Evolutionary conservation across 2,113 vertebrate species (phyloP).

Genomic region (Parotia lawesii): DNA sequence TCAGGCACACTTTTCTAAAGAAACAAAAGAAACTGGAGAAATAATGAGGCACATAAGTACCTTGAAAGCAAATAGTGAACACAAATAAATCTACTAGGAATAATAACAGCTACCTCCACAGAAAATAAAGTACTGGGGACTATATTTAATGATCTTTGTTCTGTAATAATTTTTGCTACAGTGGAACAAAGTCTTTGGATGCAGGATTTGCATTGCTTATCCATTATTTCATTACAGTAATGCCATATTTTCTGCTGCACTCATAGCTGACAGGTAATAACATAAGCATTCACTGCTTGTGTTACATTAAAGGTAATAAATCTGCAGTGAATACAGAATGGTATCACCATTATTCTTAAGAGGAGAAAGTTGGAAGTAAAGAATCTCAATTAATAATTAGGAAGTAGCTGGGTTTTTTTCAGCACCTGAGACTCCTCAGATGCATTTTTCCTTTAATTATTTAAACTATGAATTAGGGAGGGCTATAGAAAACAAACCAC

Average conservation of each 20-base stretch:
- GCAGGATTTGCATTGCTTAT: background rate
- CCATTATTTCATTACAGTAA: slow-evolving; percentile 17
- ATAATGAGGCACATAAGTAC: background rate
- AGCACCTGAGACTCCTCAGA: background rate
- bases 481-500: background rate
- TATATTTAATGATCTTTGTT: slow-evolving; percentile 15
- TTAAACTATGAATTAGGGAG: background rate
- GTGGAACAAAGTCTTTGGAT: background rate
- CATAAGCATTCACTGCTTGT: background rate
- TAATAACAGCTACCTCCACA: slow-evolving; percentile 6
- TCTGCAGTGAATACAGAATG: background rate
- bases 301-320: background rate
- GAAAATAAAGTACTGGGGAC: background rate
- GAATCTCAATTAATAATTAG: slow-evolving; percentile 1
- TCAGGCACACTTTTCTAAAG: background rate
- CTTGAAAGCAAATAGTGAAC: slow-evolving; percentile 21
- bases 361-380: background rate
- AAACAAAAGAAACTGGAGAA: slow-evolving; percentile 9
- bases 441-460: background rate
- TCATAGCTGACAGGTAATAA: background rate
- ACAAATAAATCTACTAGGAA: slow-evolving; percentile 25
- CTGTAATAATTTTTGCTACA: background rate
- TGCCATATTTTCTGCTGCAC: slow-evolving; percentile 17
- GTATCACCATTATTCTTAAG: slow-evolving; percentile 10
- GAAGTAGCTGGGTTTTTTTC: background rate